phyloP scores from a whole-genome alignment of 2,113 vertebrate species.

The Scartelaos histophorus region DNA sequence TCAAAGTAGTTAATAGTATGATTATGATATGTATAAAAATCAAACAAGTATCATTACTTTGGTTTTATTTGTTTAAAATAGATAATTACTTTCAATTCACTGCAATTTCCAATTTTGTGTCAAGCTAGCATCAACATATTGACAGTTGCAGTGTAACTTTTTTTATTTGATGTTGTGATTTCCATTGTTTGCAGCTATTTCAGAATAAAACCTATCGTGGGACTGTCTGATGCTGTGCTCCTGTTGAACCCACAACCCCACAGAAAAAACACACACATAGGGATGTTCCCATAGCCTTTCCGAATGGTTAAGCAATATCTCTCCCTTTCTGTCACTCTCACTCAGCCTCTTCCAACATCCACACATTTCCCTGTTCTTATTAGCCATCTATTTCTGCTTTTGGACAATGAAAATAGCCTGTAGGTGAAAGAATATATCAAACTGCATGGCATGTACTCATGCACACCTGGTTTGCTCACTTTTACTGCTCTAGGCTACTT shows the following conservation, averaged over 20 bases:
- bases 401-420: neutral
- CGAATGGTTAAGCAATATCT: slow-evolving; percentile 75
- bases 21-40: neutral
- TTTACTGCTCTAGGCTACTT: neutral
- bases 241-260: slow-evolving; percentile 51
- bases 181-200: no score
- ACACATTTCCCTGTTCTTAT: slow-evolving; percentile 28
- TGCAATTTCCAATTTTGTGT: no score
- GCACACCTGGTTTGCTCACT: slow-evolving; percentile 4
- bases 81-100: no score
- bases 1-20: neutral
- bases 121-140: neutral
- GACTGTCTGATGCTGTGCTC: slow-evolving; percentile 44
- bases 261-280: slow-evolving; percentile 44
- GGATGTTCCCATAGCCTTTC: slow-evolving; percentile 75
- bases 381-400: slow-evolving; percentile 3
- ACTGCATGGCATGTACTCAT: neutral
- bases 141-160: no score
- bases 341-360: slow-evolving; percentile 28
- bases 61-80: no score
- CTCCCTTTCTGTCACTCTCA: slow-evolving; percentile 44
- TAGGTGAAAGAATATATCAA: neutral
- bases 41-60: no score
- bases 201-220: slow-evolving; percentile 1
- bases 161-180: no score